Conservation (phyloP, 2,113 vertebrate genomes). For the Laticauda laticaudata region DNA sequence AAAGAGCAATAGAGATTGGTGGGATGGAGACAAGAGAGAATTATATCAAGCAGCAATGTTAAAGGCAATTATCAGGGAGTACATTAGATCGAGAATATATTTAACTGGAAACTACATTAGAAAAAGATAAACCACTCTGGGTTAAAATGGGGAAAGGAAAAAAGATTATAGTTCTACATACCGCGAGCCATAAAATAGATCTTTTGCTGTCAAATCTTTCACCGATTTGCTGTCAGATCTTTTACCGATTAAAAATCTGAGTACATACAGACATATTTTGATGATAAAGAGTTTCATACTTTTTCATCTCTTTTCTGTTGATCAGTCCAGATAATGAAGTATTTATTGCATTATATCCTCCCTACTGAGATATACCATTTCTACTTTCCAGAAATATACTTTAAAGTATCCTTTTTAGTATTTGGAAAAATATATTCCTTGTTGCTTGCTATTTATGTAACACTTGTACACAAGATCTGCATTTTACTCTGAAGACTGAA, state of each 20-base stretch:
- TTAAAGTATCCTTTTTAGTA: slow-evolving; percentile 57
- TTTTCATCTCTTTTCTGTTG: slow-evolving; percentile 12
- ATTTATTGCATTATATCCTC: slow-evolving; percentile 59
- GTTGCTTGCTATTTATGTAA: slow-evolving; percentile 62
- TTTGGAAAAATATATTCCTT: slow-evolving; percentile 48
- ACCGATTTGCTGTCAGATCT: background rate
- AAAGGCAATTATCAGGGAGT: background rate
- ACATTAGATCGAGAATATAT: background rate
- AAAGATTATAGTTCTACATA: background rate
- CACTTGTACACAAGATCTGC: slow-evolving; percentile 57
- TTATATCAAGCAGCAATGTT: background rate
- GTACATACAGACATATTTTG: slow-evolving; percentile 1
- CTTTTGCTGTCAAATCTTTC: background rate
- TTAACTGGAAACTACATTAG: background rate
- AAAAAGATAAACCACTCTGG: background rate
- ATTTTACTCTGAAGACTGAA: slow-evolving; percentile 67
- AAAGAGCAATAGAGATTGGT: background rate
- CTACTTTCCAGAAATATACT: slow-evolving; percentile 54
- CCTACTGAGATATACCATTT: slow-evolving; percentile 59
- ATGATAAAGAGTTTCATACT: slow-evolving; percentile 31
- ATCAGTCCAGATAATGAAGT: slow-evolving; percentile 47
- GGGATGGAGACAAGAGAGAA: background rate
- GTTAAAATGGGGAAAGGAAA: background rate
- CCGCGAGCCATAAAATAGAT: accelerated
- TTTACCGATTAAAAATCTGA: slow-evolving; percentile 44